Conservation (phyloP, 1,140 invertebrate species). For the Cotesia vestalis region DNA sequence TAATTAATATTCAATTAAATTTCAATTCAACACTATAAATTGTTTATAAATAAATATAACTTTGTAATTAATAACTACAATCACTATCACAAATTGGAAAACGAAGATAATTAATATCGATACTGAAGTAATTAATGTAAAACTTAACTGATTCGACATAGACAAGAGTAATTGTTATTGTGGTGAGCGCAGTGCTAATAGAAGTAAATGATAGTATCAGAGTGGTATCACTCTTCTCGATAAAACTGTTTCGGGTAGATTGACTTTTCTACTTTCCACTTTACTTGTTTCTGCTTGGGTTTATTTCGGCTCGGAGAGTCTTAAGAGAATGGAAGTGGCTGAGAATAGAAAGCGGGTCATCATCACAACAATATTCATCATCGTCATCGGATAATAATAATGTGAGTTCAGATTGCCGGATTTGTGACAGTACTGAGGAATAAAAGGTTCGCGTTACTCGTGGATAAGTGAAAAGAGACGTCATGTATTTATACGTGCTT, state of each 20-base stretch:
- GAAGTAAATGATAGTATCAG: neutral
- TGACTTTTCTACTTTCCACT: neutral
- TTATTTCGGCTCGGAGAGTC: slow-evolving; percentile 19
- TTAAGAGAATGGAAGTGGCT: slow-evolving; percentile 25
- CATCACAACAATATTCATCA: neutral
- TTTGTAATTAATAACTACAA: no score
- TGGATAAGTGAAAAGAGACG: neutral
- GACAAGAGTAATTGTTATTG: neutral
- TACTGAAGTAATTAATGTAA: no score
- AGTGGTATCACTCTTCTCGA: neutral
- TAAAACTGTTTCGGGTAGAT: slow-evolving; percentile 23
- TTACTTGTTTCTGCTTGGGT: neutral
- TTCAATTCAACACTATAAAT: no score
- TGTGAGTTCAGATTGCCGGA: slow-evolving; percentile 9
- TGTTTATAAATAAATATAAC: no score
- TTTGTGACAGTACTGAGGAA: neutral
- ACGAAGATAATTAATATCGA: no score
- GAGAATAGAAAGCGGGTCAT: slow-evolving; percentile 31
- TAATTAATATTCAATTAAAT: no score
- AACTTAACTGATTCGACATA: no score
- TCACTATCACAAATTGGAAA: no score
- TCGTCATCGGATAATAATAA: neutral
- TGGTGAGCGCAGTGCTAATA: neutral
- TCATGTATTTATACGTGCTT: no score
- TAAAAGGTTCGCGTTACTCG: slow-evolving; percentile 7